Conservation (phyloP, 1,140 invertebrate genomes). For the Aphaenogaster floridana region DNA sequence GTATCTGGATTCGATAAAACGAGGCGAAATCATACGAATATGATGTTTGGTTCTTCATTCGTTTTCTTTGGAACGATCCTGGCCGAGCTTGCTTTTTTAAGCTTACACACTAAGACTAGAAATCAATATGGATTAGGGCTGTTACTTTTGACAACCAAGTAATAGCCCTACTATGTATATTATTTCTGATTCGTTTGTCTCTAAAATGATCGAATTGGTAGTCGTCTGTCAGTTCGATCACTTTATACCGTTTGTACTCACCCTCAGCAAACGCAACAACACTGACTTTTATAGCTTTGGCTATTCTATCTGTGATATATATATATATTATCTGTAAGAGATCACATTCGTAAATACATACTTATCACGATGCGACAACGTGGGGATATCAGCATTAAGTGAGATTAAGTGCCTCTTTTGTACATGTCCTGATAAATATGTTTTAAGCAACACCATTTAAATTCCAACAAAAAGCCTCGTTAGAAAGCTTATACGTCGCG, state of each 20-base stretch:
- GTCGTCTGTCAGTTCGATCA: not conserved
- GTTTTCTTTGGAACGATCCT: slow-evolving; percentile 2
- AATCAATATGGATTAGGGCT: not conserved
- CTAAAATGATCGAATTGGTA: not conserved
- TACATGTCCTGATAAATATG: not conserved
- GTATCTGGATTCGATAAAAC: not conserved
- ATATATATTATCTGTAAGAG: slow-evolving; percentile 1
- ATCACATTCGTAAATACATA: not conserved
- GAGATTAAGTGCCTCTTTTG: not conserved
- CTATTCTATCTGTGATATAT: not conserved
- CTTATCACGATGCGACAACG: not conserved
- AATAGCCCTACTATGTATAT: not conserved
- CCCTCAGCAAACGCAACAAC: not conserved
- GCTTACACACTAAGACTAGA: not conserved
- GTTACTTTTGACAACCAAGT: too few relatives aligned
- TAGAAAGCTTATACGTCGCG: not conserved
- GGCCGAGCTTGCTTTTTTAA: not conserved
- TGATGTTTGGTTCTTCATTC: not conserved
- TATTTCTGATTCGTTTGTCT: not conserved
- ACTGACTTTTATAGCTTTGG: slow-evolving; percentile 12
- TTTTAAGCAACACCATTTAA: slow-evolving; percentile 5
- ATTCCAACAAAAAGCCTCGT: not conserved
- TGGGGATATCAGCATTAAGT: not conserved
- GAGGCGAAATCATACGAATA: not conserved
- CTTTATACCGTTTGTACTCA: slow-evolving; percentile 21